Base-by-base conservation (phyloP, 2,113 vertebrate species). In the Paradisaea rubra region DNA sequence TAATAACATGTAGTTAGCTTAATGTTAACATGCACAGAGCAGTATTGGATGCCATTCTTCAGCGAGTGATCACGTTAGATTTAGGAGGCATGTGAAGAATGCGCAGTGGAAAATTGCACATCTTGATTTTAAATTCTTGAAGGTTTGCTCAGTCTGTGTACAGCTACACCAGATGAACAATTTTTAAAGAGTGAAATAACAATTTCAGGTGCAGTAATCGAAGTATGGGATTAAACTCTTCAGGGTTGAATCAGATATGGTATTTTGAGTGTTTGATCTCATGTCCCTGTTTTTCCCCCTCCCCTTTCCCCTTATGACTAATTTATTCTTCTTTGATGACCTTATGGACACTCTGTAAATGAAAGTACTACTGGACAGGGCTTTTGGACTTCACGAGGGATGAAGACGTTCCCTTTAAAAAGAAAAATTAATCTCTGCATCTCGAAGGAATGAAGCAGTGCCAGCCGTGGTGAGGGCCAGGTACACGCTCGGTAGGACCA, bases 11-110 rank as follows among this genome's bases (percentile, higher is more conserved):
- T 93, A 86, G 64, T 83, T 97, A 96, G 25, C 60, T 74, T 95
- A 91, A 95, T 95, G 93, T 88, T 88, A 88, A 76, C 68, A 20
- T 73, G 79, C 66, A 63, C 14, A 27, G 79, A 70, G 42, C 42
- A 60, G 56, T 71, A 87, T 84, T 15, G 31, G 86, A 90, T 95
- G 92, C 88, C 93, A 93, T 95, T 96, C 93, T 95, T 88, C 53
- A 70, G 76, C 69, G 80, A 93, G 50, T 52, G 91, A 93, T 95
- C 94, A 92, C 3, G 6, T 95, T 92, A 95, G 94, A 92, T 96
- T 95, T 94, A 86, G 61, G 88, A 95, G 80, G 91, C 85, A 96
- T 94, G 91, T 93, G 92, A 95, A 93, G 95, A 96, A 97, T 96
- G 93, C 3, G 3, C 80, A 53, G 92, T 86, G 90, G 88, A 95